A percentile compares a stretch with the other conserved stretches of the same genome.
phyloP scores from a whole-genome alignment of 2,113 vertebrate genomes.

The Thermophis baileyi region DNA sequence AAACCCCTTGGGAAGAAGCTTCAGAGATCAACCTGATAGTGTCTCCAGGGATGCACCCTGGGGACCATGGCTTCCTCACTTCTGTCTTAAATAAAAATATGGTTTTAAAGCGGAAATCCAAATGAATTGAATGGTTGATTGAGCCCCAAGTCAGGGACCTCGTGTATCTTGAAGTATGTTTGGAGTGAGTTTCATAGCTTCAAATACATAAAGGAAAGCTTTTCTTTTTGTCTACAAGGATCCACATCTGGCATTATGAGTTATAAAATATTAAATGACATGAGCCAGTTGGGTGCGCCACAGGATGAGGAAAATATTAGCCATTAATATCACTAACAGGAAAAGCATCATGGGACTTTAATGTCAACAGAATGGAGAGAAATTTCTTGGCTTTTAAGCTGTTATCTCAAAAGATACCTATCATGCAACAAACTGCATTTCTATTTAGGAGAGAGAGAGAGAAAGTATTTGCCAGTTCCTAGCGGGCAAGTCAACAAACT shows the following conservation, averaged over 20 bases:
- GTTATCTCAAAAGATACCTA: slow-evolving; percentile 5
- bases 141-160: not conserved
- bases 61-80: not conserved
- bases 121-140: not conserved
- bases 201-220: not conserved
- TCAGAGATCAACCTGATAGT: not conserved
- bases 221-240: not conserved
- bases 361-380: not conserved
- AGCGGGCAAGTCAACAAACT: not conserved
- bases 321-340: not conserved
- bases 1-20: not conserved
- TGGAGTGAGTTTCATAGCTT: not conserved
- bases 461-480: slow-evolving; percentile 12
- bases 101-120: not conserved
- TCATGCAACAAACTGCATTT: slow-evolving; percentile 26
- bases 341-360: slow-evolving; percentile 7
- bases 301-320: not conserved
- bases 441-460: not conserved
- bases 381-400: not conserved
- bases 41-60: not conserved
- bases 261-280: slow-evolving; percentile 22
- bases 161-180: not conserved
- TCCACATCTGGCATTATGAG: slow-evolving; percentile 27
- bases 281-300: not conserved
- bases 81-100: not conserved